Base-by-base conservation (phyloP, 1,140 invertebrate species). In the Bombus difficillimus region DNA sequence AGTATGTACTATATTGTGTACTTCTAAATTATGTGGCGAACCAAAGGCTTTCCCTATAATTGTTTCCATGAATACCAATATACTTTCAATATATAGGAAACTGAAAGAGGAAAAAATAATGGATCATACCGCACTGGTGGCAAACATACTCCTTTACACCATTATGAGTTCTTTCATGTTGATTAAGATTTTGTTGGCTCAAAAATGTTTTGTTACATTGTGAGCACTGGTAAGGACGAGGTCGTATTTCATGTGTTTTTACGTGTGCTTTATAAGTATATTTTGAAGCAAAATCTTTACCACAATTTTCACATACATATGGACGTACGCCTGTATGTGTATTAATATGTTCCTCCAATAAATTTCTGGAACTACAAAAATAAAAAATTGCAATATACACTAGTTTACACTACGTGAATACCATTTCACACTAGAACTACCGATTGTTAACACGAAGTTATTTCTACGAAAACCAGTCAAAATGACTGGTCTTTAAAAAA, bases 251-350 rank as follows among this genome's bases (percentile, higher is more conserved):
- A 89, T 98, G 97, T 0, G 97, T 98, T 94, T 97, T 98, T 79
- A 96, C 94, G 91, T 98, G 97, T 0, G 97, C 96, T 89, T 97
- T 97, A 85, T 97, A 97, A 2, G 97, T 97, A 90, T 98, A 98
- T 88, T 98, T 98, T 3, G 97, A 97, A 2, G 97, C 96, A 93
- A 98, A 98, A 89, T 96, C 96, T 94, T 98, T 98, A 10, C 95
- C 95, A 92, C 97, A 98, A 28, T 95, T 91, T 2, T 94, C 89
- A 90, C 97, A 98, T 4, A 95, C 92, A 92, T 97, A 97, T 0
- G 97, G 97, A 10, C 97, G 94, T 53, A 95, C 90, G 0, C 97
- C 97, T 3, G 95, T 97, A 91, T 98, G 97, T 1, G 96, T 96
- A 92, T 97, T 97, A 74, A 96, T 96, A 87, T 98, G 97, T 92